Evolutionary conservation across 2,888 invertebrate species (phyloP), one percentile per base, ranked within the genome.

Genomic region (Selenia dentaria): DNA sequence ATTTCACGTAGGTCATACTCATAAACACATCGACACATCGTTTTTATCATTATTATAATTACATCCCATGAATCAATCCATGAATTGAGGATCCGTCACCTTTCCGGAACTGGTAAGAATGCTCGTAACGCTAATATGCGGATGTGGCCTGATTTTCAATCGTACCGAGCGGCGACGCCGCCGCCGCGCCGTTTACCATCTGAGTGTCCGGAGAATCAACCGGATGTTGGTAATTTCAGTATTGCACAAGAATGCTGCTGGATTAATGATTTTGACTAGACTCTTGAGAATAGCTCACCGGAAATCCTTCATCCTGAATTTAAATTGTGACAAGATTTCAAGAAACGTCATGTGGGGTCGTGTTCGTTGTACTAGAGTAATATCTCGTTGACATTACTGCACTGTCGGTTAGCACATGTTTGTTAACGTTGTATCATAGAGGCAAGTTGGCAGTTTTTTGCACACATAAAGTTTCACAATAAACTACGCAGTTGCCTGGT

Each of bases 131-230:
- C 70, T 81, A 78, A 82, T 77, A 74, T 64, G 69, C 78, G 83
- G 81, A 83, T 80, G 79, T 70, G 80, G 74, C 76, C 83, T 79
- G 79, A 79, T 83, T 82, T 80, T 79, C 75, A 79, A 79, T 80
- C 74, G 75, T 59, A 64, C 67, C 66, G 60, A 41, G 63, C 64
- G 62, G 34, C 43, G 37, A 32, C n/a, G n/a, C 63, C 61, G 62
- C 25, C 22, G 22, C 6, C 25, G 22, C 64, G 64, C 72, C 70
- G 69, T 68, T 64, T 70, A 70, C 72, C 74, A 75, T 73, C 75
- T 70, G 76, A 69, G 68, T 62, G 57, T 69, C 70, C 74, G 72
- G 66, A 66, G 67, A 64, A 62, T 68, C 71, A 67, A 68, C 66
- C 78, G 79, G 77, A 78, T 79, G 75, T 71, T 67, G 66, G 74